A percentile compares a stretch with the other conserved stretches of the same genome.
These are phyloP conservation scores for Melinaea menophilus DNA, from an alignment of 2,888 invertebrate genomes.

Conservation along the genomic window DNA sequence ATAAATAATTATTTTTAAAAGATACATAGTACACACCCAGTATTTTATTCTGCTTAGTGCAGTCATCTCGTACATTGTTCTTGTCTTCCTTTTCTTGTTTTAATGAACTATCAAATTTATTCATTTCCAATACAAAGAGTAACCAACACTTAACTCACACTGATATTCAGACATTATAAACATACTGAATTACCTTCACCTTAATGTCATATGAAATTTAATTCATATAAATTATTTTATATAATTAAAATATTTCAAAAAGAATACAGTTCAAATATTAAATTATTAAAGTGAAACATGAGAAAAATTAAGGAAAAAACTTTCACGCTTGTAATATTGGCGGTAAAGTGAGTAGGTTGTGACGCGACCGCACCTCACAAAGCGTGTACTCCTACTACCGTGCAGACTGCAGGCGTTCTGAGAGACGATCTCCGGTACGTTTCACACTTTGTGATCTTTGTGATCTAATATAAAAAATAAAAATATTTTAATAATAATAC, in stretches of 20 bases:
- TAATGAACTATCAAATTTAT: constrained; percentile 57
- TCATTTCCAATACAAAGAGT: constrained; percentile 52
- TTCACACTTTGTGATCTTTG: too few species aligned
- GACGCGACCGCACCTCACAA: constrained; percentile 36
- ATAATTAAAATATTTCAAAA: too few species aligned
- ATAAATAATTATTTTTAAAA: background rate
- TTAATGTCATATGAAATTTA: too few species aligned
- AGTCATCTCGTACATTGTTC: constrained; percentile 55
- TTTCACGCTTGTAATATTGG: constrained; percentile 43
- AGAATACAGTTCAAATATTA: too few species aligned
- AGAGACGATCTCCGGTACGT: background rate
- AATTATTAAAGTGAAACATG: too few species aligned
- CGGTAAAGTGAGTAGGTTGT: constrained; percentile 40
- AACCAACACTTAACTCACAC: constrained; percentile 23
- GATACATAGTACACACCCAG: constrained; percentile 53
- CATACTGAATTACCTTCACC: background rate
- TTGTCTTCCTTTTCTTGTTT: constrained; percentile 61
- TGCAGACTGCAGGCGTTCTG: background rate
- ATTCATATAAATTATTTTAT: too few species aligned
- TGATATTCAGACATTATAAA: constrained; percentile 20
- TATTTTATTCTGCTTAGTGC: constrained; percentile 64
- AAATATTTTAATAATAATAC: too few species aligned
- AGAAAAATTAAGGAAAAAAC: too few species aligned
- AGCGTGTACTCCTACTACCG: constrained; percentile 26
- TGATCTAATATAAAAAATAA: too few species aligned